Evolutionary conservation across 2,113 vertebrate genomes (phyloP), one percentile per base, ranked within the genome.

Genomic region (Atractosteus spatula): DNA sequence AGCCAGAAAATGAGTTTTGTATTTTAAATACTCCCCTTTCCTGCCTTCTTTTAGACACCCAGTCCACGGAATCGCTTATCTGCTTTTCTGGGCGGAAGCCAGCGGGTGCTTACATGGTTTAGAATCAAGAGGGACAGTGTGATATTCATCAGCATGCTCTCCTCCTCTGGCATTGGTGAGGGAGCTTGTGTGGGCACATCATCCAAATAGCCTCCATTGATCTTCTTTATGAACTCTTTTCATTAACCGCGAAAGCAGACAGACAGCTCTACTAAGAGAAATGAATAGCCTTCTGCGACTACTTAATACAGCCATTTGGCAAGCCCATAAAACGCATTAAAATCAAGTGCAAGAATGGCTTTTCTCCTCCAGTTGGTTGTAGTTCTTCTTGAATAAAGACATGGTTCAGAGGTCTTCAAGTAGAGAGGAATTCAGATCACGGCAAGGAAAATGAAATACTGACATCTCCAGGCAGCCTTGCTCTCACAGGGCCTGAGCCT

Each of bases 191-290:
- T 71, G 17, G 51, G 71, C 69, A 66, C 54, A 54, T 66, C 41
- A 5, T 57, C 47, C 13, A 59, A 41, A 51, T 10, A n/a, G 51
- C 70, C 56, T 42, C 61, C 67, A 89, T 91, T 87, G 79, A 87
- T 84, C 82, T 82, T 77, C 89, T 86, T 81, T 85, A 77, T 88
- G 87, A 87, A 84, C 78, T 86, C 80, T 83, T 90, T 91, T 90
- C 88, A 91, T 88, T 78, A 80, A 79, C 74, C 83, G 81, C 88
- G 90, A 86, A 91, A 89, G 84, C 83, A 89, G 82, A 86, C 86
- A 88, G 85, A 85, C 81, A 74, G 10, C 47, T 51, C 5, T 10
- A 51, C 47, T 51, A 10, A 51, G 47, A 51, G 77, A 80, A 87
- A 83, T 82, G 85, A 83, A 84, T 85, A 83, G 78, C 85, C 86